Evolutionary conservation across 2,113 vertebrate genomes (phyloP).

Genomic region (Entomyzon cyanotis): DNA sequence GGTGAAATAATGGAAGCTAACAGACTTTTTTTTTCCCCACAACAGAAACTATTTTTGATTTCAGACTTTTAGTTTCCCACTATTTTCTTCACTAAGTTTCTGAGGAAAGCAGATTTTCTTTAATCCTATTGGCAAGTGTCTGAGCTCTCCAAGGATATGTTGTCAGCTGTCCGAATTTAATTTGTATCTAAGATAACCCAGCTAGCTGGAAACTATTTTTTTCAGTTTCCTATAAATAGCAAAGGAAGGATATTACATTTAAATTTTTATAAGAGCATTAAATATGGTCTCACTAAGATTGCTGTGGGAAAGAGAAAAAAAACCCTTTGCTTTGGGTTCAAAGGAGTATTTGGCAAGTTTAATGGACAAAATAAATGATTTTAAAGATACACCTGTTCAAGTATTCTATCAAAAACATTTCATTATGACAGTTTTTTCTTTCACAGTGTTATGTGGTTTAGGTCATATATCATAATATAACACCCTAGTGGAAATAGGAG

Average conservation of each 20-base stretch:
- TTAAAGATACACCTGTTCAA: not conserved
- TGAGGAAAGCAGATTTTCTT: not conserved
- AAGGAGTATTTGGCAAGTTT: not conserved
- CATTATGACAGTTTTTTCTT: not conserved
- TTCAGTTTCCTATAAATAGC: not conserved
- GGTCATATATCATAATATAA: fast-evolving
- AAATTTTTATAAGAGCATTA: not conserved
- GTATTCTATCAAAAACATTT: not conserved
- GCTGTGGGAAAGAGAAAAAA: not conserved
- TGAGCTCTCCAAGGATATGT: not conserved
- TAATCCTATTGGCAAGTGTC: not conserved
- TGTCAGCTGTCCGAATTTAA: slow-evolving; percentile 3
- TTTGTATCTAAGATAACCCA: not conserved
- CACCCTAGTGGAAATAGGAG: not conserved
- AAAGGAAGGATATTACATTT: not conserved
- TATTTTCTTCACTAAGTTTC: not conserved
- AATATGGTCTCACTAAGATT: not conserved
- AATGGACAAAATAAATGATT: not conserved
- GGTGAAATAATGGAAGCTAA: not conserved
- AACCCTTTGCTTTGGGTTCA: not conserved
- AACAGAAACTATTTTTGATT: not conserved
- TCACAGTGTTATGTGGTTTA: fast-evolving
- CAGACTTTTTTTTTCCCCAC: not conserved
- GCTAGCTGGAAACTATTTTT: not conserved
- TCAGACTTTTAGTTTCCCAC: not conserved